These are phyloP conservation scores for Cygnus olor DNA, from an alignment of 2,797 vertebrate genomes.

Conservation along the genomic window DNA sequence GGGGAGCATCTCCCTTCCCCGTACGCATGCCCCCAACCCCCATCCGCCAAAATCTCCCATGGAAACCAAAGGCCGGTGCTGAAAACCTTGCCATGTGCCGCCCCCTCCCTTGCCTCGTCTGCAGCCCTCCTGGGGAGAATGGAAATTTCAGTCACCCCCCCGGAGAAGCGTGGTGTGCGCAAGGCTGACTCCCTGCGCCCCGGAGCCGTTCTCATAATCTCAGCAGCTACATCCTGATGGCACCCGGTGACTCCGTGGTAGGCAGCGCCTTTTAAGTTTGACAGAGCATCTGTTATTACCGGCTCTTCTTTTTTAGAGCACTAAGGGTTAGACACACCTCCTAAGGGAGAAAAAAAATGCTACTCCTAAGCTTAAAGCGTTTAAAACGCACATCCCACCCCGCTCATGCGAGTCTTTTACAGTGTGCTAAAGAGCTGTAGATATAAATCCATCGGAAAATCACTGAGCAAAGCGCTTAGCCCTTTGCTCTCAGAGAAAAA, in stretches of 20 bases:
- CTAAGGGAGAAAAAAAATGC: background rate
- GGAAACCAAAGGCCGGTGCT: background rate
- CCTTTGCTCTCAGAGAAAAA: background rate
- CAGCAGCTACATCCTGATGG: background rate
- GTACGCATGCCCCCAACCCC: rapidly evolving
- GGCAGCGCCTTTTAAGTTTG: conserved; percentile 60
- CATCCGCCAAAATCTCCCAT: background rate
- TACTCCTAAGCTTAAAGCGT: conserved; percentile 22
- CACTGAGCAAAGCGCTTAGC: background rate
- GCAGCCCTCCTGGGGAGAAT: background rate
- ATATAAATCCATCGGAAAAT: conserved; percentile 1
- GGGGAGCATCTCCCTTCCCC: background rate
- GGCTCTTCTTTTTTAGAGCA: background rate
- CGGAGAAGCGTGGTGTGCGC: background rate
- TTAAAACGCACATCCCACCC: background rate
- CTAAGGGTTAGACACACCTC: conserved; percentile 28
- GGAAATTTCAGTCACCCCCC: background rate
- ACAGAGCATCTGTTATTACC: conserved; percentile 54
- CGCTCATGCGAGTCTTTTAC: background rate
- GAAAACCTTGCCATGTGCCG: background rate
- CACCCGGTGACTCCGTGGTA: conserved; percentile 13
- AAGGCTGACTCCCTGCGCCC: background rate
- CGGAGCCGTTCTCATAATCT: background rate
- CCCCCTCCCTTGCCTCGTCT: background rate
- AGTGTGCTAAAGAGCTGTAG: background rate